Conservation (phyloP, 1,140 invertebrate species). For the Lucilia sericata region DNA sequence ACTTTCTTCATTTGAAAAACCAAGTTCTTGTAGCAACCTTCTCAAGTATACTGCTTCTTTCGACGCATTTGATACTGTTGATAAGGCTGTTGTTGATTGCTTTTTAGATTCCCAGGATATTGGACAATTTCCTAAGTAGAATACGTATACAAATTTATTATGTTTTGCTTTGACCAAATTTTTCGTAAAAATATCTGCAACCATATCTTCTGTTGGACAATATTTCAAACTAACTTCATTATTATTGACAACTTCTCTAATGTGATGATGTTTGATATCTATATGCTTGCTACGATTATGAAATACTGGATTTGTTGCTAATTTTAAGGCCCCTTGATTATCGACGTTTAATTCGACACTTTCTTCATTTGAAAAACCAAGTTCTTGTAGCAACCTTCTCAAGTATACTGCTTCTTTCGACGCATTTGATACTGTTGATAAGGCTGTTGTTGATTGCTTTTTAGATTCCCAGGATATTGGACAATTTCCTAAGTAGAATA, state of each 20-base stretch:
- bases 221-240: constrained; percentile 34
- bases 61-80: too few species aligned
- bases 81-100: too few species aligned
- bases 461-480: constrained; percentile 28
- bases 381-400: background rate
- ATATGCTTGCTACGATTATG: constrained; percentile 31
- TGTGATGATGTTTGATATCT: constrained; percentile 32
- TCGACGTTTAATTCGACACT: background rate
- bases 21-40: constrained; percentile 10
- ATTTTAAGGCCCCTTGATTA: constrained; percentile 2
- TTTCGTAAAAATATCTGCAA: constrained; percentile 45
- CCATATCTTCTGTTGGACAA: constrained; percentile 42
- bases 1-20: background rate
- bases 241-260: constrained; percentile 24
- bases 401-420: constrained; percentile 32
- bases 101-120: too few species aligned
- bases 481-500: background rate
- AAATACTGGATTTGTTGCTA: constrained; percentile 10
- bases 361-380: background rate
- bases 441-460: background rate
- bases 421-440: too few species aligned
- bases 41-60: constrained; percentile 30
- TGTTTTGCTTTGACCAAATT: constrained; percentile 42
- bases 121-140: too few species aligned
- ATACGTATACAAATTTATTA: constrained; percentile 40